Percentiles rank a stretch among this genome's conserved stretches.
Evolutionary conservation across 2,113 vertebrate genomes (phyloP).

Genomic region (Dicrurus megarhynchus): DNA sequence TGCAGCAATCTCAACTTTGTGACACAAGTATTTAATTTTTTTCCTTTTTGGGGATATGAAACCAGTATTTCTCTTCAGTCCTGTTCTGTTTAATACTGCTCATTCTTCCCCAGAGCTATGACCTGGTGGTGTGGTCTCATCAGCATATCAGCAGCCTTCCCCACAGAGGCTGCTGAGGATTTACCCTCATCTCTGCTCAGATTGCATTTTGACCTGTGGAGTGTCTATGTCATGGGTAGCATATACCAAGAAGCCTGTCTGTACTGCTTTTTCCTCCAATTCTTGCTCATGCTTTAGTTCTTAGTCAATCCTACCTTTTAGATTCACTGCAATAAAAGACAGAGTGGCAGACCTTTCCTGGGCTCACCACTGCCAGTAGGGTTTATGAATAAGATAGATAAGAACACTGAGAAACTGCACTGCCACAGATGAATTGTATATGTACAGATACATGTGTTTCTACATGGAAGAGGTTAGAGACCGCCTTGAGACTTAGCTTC

Average conservation of each 20-base stretch:
- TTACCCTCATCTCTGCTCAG: background rate
- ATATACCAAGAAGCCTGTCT: too few species aligned
- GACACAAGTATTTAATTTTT: background rate
- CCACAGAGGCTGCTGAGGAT: background rate
- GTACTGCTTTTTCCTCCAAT: background rate
- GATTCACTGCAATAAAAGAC: background rate
- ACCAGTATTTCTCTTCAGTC: background rate
- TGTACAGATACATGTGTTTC: background rate
- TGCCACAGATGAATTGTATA: background rate
- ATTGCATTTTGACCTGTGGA: rapidly evolving
- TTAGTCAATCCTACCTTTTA: background rate
- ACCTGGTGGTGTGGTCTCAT: background rate
- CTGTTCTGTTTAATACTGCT: background rate
- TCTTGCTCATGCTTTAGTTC: background rate
- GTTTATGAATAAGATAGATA: background rate
- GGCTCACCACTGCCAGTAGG: background rate
- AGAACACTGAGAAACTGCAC: background rate
- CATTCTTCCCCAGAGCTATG: background rate
- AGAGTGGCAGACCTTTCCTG: background rate
- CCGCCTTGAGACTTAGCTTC: background rate
- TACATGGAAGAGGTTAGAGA: background rate
- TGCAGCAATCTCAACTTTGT: background rate
- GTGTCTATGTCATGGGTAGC: rapidly evolving
- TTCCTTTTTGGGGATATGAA: background rate
- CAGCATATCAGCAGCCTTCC: background rate